A percentile compares a stretch with the other conserved stretches of the same genome.
These are phyloP conservation scores for Gallinago nigripennis DNA, from an alignment of 2,797 vertebrate species.

Conservation along the genomic window DNA sequence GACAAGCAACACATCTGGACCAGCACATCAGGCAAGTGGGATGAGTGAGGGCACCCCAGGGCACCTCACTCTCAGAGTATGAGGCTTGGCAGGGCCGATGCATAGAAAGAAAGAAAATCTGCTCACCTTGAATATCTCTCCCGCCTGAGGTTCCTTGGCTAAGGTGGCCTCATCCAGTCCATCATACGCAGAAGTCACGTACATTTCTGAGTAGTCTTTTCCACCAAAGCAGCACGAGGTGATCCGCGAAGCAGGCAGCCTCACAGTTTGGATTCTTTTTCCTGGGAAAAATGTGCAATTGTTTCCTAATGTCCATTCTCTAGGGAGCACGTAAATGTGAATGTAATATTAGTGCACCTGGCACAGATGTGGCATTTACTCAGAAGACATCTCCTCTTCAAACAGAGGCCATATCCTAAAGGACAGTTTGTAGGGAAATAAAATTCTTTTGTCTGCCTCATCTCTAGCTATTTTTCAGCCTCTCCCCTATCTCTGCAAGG, in stretches of 20 bases:
- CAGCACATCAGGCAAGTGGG: rapidly evolving
- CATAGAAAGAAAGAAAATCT: neutral
- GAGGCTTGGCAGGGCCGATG: neutral
- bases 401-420: neutral
- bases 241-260: conserved; percentile 79
- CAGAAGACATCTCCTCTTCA: neutral
- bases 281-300: conserved; percentile 46
- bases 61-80: neutral
- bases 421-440: neutral
- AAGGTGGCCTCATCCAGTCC: conserved; percentile 74
- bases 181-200: conserved; percentile 83
- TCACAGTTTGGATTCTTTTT: conserved; percentile 81
- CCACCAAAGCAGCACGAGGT: conserved; percentile 92
- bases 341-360: too few relatives aligned
- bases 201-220: conserved; percentile 85
- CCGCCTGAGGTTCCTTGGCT: conserved; percentile 79
- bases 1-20: neutral
- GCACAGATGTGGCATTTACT: neutral
- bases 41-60: rapidly evolving
- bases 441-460: neutral
- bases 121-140: conserved; percentile 84
- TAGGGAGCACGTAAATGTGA: neutral
- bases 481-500: rapidly evolving
- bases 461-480: neutral
- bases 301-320: neutral